These are phyloP conservation scores for Gnathonemus longibarbis DNA, from an alignment of 2,113 vertebrate genomes.

Conservation along the genomic window DNA sequence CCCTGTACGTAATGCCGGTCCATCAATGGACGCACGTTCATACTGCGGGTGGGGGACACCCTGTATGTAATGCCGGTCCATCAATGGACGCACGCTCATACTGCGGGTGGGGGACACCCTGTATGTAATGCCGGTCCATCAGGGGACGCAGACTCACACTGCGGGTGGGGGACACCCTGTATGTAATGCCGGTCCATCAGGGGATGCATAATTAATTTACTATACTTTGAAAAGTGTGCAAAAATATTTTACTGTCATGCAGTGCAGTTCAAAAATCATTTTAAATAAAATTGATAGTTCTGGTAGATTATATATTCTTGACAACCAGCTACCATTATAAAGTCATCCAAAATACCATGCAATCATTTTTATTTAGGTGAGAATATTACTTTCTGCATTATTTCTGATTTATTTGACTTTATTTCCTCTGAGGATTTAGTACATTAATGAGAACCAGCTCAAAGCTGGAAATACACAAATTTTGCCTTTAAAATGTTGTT, in stretches of 20 bases:
- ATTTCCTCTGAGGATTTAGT: neutral
- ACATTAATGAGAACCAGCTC: neutral
- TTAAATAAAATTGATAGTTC: neutral
- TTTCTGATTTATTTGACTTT: neutral
- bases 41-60: too few species aligned
- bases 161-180: neutral
- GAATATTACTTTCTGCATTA: neutral
- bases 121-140: neutral
- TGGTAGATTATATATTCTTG: neutral
- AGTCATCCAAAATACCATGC: neutral
- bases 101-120: too few species aligned
- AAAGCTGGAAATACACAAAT: neutral
- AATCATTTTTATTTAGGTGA: neutral
- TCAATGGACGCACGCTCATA: too few species aligned
- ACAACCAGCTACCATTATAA: neutral
- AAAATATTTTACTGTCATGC: neutral
- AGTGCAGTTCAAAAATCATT: neutral
- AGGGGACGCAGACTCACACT: neutral
- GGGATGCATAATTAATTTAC: neutral
- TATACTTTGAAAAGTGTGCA: neutral
- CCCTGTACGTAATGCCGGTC: too few species aligned
- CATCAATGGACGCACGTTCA: too few species aligned
- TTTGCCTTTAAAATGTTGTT: neutral
- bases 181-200: neutral
- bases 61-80: too few species aligned